phyloP scores from a whole-genome alignment of 2,888 invertebrate genomes.

The Nudaria mundana region DNA sequence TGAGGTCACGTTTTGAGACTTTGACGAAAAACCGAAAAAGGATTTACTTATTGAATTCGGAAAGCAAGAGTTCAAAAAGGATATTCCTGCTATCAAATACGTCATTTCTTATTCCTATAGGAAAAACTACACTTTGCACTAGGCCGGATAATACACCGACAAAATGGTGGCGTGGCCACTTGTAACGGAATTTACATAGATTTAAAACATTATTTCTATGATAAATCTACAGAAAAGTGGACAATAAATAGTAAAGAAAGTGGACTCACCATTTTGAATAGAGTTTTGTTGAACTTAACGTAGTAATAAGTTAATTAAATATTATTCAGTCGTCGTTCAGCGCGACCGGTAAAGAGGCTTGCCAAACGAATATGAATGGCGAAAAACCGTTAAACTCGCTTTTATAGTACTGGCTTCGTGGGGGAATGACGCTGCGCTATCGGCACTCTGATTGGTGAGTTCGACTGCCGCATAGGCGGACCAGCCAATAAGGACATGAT shows the following conservation, averaged over 20 bases:
- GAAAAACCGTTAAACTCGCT: slow-evolving; percentile 68
- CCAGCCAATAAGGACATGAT: slow-evolving; percentile 70
- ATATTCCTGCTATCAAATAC: no score
- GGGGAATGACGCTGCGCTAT: slow-evolving; percentile 73
- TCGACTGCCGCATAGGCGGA: slow-evolving; percentile 65
- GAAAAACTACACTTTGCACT: slow-evolving; percentile 20
- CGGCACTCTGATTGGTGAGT: slow-evolving; percentile 69
- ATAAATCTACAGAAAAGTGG: no score
- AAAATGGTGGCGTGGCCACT: slow-evolving; percentile 69
- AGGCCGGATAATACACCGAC: slow-evolving; percentile 46
- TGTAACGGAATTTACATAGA: slow-evolving; percentile 31
- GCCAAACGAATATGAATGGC: slow-evolving; percentile 83
- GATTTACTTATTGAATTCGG: no score
- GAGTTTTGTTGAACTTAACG: slow-evolving; percentile 72
- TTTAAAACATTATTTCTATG: no score
- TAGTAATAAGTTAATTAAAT: slow-evolving; percentile 65
- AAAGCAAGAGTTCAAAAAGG: no score
- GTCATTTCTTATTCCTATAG: no score
- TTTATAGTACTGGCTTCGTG: slow-evolving; percentile 80
- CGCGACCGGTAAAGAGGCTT: slow-evolving; percentile 85
- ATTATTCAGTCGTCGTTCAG: slow-evolving; percentile 79
- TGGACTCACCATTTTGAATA: slow-evolving; percentile 75
- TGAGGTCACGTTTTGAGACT: slow-evolving; percentile 17
- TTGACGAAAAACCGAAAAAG: no score
- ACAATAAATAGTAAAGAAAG: slow-evolving; percentile 24